A percentile compares a stretch with the other conserved stretches of the same genome.
Conservation (phyloP, 2,888 invertebrate genomes). For the Corythucha ciliata region DNA sequence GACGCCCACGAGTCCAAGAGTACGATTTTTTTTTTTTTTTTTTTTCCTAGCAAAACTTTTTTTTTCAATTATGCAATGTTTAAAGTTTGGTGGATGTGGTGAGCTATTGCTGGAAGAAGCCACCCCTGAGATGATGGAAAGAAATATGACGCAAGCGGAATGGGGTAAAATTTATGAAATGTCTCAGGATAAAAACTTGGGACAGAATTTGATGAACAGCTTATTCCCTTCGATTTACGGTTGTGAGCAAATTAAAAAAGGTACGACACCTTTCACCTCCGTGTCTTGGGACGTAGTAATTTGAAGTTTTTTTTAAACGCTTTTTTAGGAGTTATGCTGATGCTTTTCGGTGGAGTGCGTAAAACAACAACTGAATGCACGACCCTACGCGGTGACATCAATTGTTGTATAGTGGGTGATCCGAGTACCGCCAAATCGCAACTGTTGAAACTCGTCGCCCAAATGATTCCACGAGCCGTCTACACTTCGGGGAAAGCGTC, state of each 20-base stretch:
- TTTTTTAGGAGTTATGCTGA: conserved; percentile 67
- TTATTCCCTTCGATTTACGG: conserved; percentile 96
- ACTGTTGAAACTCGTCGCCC: conserved; percentile 85
- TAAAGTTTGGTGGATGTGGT: conserved; percentile 75
- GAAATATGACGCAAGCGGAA: conserved; percentile 86
- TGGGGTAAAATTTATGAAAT: conserved; percentile 95
- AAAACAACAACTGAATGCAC: conserved; percentile 89
- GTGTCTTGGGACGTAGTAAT: background rate
- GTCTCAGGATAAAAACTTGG: conserved; percentile 87
- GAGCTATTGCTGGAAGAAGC: conserved; percentile 77
- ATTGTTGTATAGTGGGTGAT: conserved; percentile 96
- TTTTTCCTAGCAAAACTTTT: no score
- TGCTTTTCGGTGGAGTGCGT: conserved; percentile 94
- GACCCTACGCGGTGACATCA: conserved; percentile 88
- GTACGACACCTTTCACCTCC: conserved; percentile 36
- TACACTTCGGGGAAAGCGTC: conserved; percentile 99
- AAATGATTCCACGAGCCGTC: conserved; percentile 90
- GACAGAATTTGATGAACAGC: conserved; percentile 79
- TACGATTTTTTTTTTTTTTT: no score
- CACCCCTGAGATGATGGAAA: conserved; percentile 82
- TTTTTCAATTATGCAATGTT: no score
- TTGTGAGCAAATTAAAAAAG: conserved; percentile 87
- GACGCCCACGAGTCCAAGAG: conserved; percentile 70
- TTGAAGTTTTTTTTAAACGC: background rate
- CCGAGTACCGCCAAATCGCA: conserved; percentile 98